Conservation (phyloP, 1,140 invertebrate genomes). For the Hydropsyche tenuis region DNA sequence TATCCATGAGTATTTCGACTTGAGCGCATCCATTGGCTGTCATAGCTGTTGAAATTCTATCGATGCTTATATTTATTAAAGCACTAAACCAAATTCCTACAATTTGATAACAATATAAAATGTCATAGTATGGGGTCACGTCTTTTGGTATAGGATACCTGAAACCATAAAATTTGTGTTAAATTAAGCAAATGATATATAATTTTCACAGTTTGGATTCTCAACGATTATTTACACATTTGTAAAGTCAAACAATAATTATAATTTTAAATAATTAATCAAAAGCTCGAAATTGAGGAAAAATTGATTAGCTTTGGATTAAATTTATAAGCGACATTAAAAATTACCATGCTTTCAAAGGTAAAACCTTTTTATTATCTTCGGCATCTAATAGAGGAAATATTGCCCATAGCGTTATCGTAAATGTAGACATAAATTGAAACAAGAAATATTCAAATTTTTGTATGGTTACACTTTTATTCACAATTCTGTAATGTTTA, state of each 20-base stretch:
- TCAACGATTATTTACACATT: too few species aligned
- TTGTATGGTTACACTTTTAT: conserved; percentile 25
- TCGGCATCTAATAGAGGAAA: conserved; percentile 43
- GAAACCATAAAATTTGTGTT: too few species aligned
- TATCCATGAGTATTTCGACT: conserved; percentile 52
- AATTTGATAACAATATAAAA: conserved; percentile 49
- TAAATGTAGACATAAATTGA: conserved; percentile 33
- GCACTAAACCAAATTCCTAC: conserved; percentile 49
- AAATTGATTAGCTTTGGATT: too few species aligned
- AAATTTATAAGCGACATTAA: too few species aligned
- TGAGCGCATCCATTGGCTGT: conserved; percentile 50
- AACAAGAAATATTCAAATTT: conserved; percentile 43
- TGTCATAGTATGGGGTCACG: conserved; percentile 44
- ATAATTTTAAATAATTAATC: conserved; percentile 13
- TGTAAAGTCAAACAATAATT: conserved; percentile 3
- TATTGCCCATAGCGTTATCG: conserved; percentile 44
- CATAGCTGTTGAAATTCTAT: conserved; percentile 51
- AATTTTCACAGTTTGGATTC: too few species aligned
- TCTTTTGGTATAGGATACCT: conserved; percentile 47
- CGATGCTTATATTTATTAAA: conserved; percentile 51
- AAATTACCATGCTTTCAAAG: conserved; percentile 47
- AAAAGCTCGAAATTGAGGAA: too few species aligned
- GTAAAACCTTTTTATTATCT: conserved; percentile 37
- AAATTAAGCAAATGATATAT: too few species aligned
- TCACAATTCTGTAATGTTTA: conserved; percentile 36